These are phyloP conservation scores for Danionella cerebrum DNA, from an alignment of 2,113 vertebrate species.

Conservation along the genomic window DNA sequence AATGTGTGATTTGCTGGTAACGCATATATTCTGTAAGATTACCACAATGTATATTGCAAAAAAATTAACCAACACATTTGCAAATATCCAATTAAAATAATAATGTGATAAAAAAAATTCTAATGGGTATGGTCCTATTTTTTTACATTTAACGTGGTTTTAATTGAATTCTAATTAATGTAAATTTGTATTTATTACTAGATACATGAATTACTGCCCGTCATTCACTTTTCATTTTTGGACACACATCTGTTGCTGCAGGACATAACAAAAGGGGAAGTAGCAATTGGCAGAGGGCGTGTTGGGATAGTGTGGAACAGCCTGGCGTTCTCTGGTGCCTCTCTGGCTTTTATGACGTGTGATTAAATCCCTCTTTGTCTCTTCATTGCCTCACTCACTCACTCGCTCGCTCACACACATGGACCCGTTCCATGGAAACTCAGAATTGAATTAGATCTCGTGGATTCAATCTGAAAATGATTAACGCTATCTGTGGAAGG, in stretches of 20 bases:
- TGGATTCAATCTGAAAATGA: constrained; percentile 28
- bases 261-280: neutral
- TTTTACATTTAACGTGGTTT: too few species aligned
- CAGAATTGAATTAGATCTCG: constrained; percentile 35
- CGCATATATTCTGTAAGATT: too few species aligned
- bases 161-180: too few species aligned
- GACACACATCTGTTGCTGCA: neutral
- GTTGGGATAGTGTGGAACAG: constrained; percentile 2
- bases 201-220: neutral
- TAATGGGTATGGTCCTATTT: too few species aligned
- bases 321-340: constrained; percentile 8
- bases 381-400: constrained; percentile 13
- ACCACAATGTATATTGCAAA: too few species aligned
- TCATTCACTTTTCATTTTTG: constrained; percentile 2
- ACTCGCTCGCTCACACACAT: constrained; percentile 5
- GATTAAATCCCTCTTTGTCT: constrained; percentile 27
- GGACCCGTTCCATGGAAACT: constrained; percentile 11
- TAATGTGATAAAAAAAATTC: too few species aligned
- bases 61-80: too few species aligned
- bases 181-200: neutral
- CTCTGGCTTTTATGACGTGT: constrained; percentile 24
- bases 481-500: constrained; percentile 28
- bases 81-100: too few species aligned
- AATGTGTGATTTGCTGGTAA: too few species aligned
- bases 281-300: neutral